Evolutionary conservation across 1,140 invertebrate species (phyloP), one percentile per base, ranked within the genome.

Genomic region (Diorhabda sublineata): DNA sequence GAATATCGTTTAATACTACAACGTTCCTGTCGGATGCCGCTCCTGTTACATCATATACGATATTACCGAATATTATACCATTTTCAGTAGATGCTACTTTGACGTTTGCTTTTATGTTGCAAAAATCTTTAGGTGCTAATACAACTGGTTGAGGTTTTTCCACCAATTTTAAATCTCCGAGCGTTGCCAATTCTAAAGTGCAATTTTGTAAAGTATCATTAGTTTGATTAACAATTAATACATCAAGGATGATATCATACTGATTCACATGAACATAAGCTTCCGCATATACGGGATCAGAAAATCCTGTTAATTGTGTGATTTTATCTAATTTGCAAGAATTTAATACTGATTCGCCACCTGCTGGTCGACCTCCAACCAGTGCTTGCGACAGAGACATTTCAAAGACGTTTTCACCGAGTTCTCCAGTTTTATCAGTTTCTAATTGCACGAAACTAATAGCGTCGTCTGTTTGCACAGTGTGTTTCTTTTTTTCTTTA

Each of bases 261-360:
- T 99, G 97, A 83, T 99, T 99, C 63, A 99, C 97, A 82, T 99
- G 92, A 0, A 99, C 97, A 79, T 99, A 97, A 41, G 98, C 97
- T 84, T 99, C 98, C 7, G 97, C 93, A 83, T 99, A 99, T 57
- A 99, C 96, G 0, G 98, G 97, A 85, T 99, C 98, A 1, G 96
- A 98, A 83, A 99, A 98, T 26, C 98, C 98, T n/a, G 98, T 98
- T 69, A 99, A 85, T 81, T 99, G 98, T n/a, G 95, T 97, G 41
- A 98, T 96, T 85, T 98, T 92, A 69, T 91, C 91, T 57, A 92
- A 81, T 77, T 92, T 90, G 70, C 83, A 89, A 2, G 86, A 84
- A 4, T 85, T 79, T 42, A 84, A 83, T 1, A 81, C 76, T 58
- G 87, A 84, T 47, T 86, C 84, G 7, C 62, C 67, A 5, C 63